These are phyloP conservation scores for Parambassis ranga DNA, from an alignment of 2,797 vertebrate species.

Conservation along the genomic window DNA sequence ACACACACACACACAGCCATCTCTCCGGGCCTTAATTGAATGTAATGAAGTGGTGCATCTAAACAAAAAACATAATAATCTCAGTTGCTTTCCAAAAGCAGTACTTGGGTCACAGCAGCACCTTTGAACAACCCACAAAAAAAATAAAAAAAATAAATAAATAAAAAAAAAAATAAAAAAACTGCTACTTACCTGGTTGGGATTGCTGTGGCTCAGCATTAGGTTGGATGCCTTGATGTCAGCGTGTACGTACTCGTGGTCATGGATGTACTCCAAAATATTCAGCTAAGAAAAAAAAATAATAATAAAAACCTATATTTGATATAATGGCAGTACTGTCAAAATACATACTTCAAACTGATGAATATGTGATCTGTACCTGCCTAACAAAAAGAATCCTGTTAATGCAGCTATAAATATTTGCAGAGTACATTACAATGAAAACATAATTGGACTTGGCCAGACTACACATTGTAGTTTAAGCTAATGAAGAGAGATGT, in stretches of 20 bases:
- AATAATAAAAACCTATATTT: not conserved
- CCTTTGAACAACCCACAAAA: too few species aligned
- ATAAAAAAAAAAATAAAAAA: too few species aligned
- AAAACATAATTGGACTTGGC: not conserved
- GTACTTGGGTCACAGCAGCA: not conserved
- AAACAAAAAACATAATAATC: conserved; percentile 32
- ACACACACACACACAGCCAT: not conserved
- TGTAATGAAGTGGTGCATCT: conserved; percentile 58
- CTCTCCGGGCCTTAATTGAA: conserved; percentile 51
- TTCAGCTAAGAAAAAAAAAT: conserved; percentile 82
- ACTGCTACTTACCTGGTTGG: conserved; percentile 86
- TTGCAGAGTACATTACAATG: not conserved
- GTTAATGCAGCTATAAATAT: not conserved
- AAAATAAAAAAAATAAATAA: too few species aligned
- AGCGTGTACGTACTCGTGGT: conserved; percentile 95
- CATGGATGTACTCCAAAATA: conserved; percentile 91
- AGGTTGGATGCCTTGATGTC: conserved; percentile 98
- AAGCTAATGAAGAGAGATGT: too few species aligned
- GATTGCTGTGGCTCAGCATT: conserved; percentile 87
- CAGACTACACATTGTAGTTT: too few species aligned
- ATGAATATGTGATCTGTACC: too few species aligned
- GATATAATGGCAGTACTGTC: not conserved
- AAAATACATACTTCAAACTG: too few species aligned
- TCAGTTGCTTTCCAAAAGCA: not conserved
- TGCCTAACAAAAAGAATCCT: too few species aligned